Conservation (phyloP, 2,113 vertebrate genomes). For the Maccullochella peelii region DNA sequence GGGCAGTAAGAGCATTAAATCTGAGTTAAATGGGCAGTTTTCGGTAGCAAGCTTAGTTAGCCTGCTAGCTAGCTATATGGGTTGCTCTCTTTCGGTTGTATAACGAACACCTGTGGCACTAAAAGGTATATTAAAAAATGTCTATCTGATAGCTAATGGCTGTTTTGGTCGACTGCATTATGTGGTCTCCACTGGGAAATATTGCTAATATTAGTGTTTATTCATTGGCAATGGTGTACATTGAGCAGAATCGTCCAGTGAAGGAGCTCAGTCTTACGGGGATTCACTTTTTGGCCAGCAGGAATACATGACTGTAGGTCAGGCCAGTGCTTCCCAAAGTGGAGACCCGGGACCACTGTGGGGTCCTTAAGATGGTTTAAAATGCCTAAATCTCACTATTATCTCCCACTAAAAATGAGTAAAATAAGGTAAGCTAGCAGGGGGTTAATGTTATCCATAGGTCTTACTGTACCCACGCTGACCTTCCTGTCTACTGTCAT, state of each 20-base stretch:
- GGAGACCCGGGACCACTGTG: neutral
- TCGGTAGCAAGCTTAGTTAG: conserved; percentile 76
- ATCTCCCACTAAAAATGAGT: neutral
- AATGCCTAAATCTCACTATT: neutral
- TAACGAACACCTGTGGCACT: conserved; percentile 80
- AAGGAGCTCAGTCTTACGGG: conserved; percentile 46
- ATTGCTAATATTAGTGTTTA: conserved; percentile 16
- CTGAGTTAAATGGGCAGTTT: conserved; percentile 56
- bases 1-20: conserved; percentile 35
- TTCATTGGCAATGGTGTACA: conserved; percentile 36
- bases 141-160: neutral
- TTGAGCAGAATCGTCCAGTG: conserved; percentile 25
- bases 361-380: neutral
- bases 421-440: no score
- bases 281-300: conserved; percentile 49
- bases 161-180: neutral
- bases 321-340: conserved; percentile 26
- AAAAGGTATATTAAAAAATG: conserved; percentile 39
- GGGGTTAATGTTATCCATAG: neutral
- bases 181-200: neutral
- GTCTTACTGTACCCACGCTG: neutral
- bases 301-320: conserved; percentile 29
- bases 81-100: conserved; percentile 68
- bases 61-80: conserved; percentile 68
- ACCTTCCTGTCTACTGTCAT: neutral